phyloP scores from a whole-genome alignment of 1,140 invertebrate species.

The Scaptodrosophila lebanonensis region DNA sequence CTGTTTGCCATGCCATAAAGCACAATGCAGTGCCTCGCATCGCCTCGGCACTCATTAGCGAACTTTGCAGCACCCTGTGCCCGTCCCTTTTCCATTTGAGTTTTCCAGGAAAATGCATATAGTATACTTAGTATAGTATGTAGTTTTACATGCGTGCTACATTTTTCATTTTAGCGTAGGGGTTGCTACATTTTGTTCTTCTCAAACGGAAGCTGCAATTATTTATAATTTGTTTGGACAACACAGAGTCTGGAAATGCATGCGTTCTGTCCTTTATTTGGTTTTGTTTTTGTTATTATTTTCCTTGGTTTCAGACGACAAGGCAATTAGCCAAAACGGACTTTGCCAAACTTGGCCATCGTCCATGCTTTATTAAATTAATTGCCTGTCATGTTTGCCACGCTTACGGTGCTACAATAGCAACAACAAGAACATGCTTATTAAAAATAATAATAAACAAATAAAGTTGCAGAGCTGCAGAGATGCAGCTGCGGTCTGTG shows the following conservation, averaged over 20 bases:
- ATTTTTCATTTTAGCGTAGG: conserved; percentile 54
- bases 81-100: conserved; percentile 9
- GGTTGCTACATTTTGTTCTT: conserved; percentile 33
- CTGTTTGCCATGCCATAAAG: conserved; percentile 48
- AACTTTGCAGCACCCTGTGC: conserved; percentile 35
- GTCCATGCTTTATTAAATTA: conserved; percentile 49
- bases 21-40: conserved; percentile 2
- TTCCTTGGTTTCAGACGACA: conserved; percentile 12
- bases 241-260: too few relatives aligned
- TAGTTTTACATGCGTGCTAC: conserved; percentile 47
- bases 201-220: conserved; percentile 63
- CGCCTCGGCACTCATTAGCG: conserved; percentile 53
- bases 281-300: background rate
- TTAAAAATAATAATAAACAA: conserved; percentile 47
- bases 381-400: conserved; percentile 64
- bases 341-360: conserved; percentile 3
- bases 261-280: background rate
- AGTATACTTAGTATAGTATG: background rate
- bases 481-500: too few relatives aligned
- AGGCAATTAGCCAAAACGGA: conserved; percentile 46
- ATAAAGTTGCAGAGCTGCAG: too few relatives aligned
- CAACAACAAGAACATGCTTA: conserved; percentile 30
- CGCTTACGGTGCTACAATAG: conserved; percentile 18
- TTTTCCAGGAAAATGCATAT: conserved; percentile 60
- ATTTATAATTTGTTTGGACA: conserved; percentile 64